Conservation (phyloP, 2,888 invertebrate genomes). For the Drosophila pseudotalamancana region DNA sequence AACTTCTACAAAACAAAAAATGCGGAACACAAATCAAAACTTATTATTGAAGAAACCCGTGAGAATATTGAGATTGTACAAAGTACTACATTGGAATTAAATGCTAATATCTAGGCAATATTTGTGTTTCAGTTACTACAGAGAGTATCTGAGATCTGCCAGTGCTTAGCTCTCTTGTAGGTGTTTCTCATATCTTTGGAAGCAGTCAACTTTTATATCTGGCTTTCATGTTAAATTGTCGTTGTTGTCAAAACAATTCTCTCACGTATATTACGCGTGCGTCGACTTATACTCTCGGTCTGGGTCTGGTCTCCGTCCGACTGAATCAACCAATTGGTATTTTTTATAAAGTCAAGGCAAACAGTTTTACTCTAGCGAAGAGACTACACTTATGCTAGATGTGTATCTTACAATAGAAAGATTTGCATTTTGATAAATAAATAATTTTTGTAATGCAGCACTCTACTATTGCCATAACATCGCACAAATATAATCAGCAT, state of each 20-base stretch:
- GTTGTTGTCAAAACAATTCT: slow-evolving; percentile 44
- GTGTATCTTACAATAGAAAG: not conserved
- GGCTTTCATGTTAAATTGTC: slow-evolving; percentile 17
- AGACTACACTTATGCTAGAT: not conserved
- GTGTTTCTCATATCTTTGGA: slow-evolving; percentile 6
- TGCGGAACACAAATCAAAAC: slow-evolving; percentile 55
- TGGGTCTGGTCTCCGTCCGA: not conserved
- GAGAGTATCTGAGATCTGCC: not conserved
- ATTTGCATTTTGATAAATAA: not conserved
- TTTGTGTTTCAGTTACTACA: not conserved
- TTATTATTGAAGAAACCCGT: not conserved
- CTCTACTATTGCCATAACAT: too few relatives aligned
- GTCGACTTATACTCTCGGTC: slow-evolving; percentile 9
- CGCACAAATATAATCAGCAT: too few relatives aligned
- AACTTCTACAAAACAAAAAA: too few relatives aligned
- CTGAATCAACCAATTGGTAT: not conserved
- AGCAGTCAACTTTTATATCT: slow-evolving; percentile 19
- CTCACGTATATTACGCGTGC: slow-evolving; percentile 25
- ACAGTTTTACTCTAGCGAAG: not conserved
- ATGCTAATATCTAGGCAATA: slow-evolving; percentile 1
- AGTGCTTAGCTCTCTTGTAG: not conserved
- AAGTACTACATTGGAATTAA: slow-evolving; percentile 36
- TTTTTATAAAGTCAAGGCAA: slow-evolving; percentile 2
- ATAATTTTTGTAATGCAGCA: too few relatives aligned
- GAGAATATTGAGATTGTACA: not conserved